A percentile compares a stretch with the other conserved stretches of the same genome.
Evolutionary conservation across 2,888 invertebrate genomes (phyloP).

Genomic region (Chrysina gloriosa): DNA sequence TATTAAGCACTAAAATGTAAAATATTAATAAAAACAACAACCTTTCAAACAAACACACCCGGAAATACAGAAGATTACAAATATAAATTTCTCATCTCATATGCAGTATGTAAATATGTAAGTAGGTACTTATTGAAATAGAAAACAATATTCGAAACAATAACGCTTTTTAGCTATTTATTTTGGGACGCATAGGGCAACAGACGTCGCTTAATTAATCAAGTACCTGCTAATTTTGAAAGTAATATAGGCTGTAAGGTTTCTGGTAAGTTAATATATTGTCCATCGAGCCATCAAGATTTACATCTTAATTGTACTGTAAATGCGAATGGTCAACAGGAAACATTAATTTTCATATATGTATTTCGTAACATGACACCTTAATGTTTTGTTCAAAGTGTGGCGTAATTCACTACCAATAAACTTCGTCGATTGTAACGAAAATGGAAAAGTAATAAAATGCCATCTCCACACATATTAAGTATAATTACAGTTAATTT

Average conservation of each 20-base stretch:
- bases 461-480: constrained; percentile 3
- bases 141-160: too few species aligned
- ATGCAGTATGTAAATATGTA: too few species aligned
- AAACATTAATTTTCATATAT: constrained; percentile 32
- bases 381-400: constrained; percentile 16
- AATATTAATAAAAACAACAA: too few species aligned
- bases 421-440: constrained; percentile 12
- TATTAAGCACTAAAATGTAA: too few species aligned
- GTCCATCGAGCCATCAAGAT: not conserved
- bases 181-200: too few species aligned
- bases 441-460: constrained; percentile 17
- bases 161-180: too few species aligned
- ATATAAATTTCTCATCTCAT: too few species aligned
- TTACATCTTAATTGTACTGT: constrained; percentile 23
- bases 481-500: constrained; percentile 23
- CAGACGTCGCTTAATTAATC: not conserved
- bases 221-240: constrained; percentile 5
- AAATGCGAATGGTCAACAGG: constrained; percentile 17
- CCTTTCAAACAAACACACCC: too few species aligned
- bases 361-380: constrained; percentile 27
- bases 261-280: constrained; percentile 8
- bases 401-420: constrained; percentile 16
- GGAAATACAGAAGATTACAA: too few species aligned
- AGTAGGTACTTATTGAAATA: too few species aligned
- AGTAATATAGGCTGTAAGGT: not conserved